These are phyloP conservation scores for Toxotes jaculatrix DNA, from an alignment of 2,113 vertebrate species.

Conservation along the genomic window DNA sequence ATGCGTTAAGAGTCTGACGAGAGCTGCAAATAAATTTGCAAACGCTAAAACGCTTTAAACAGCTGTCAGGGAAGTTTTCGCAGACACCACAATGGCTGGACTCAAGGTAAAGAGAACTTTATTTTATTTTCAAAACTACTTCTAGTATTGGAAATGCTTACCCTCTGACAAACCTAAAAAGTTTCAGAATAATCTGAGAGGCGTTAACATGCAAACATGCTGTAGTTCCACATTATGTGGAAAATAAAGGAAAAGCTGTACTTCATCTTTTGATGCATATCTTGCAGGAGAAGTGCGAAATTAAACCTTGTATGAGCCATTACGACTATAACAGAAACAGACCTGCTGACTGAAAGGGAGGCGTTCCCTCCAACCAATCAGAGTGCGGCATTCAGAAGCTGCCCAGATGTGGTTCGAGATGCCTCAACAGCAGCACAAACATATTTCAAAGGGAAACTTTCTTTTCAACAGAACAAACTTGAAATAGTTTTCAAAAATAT, in stretches of 20 bases:
- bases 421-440: not conserved
- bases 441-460: not conserved
- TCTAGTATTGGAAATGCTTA: not conserved
- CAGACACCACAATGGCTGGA: constrained; percentile 80
- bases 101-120: constrained; percentile 88
- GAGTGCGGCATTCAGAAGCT: constrained; percentile 76
- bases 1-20: not conserved
- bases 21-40: constrained; percentile 8
- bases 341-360: constrained; percentile 52
- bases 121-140: not conserved
- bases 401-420: constrained; percentile 77
- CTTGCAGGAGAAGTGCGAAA: not conserved
- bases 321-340: not conserved
- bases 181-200: not conserved
- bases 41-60: constrained; percentile 12
- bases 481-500: not conserved
- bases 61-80: constrained; percentile 5
- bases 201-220: not conserved
- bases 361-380: constrained; percentile 84
- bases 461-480: not conserved
- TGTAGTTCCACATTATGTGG: not conserved
- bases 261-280: not conserved
- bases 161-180: not conserved
- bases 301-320: not conserved
- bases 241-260: not conserved